Base-by-base conservation (phyloP, 1,140 invertebrate species). In the Maniola jurtina region DNA sequence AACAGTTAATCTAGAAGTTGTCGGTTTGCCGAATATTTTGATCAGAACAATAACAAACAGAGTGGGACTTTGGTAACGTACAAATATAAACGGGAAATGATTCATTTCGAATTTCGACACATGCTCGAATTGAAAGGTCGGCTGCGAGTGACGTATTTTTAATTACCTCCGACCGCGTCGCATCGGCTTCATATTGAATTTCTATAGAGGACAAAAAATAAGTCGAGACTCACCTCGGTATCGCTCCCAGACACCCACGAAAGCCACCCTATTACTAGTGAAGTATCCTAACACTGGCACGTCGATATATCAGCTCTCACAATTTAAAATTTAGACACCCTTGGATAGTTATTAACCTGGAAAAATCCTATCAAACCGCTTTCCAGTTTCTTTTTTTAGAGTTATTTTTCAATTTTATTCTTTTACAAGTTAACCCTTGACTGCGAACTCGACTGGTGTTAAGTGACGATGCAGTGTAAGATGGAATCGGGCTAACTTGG, bases 81-180 rank as follows among this genome's bases (percentile, higher is more conserved):
- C 80, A 87, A 88, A 85, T 86, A 87, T 86, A 83, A 87, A 86
- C 77, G 80, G 78, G 80, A 88, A 90, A 86, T 90, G 88, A 89
- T 88, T 89, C 85, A 87, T 90, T 90, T 81, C 81, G 76, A 80
- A 90, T 89, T 86, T 89, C 85, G 88, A 89, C 85, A 88, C 84
- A 89, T 88, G 81, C 81, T 86, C 83, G 76, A 88, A 87, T 86
- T 81, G 86, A 86, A 90, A 87, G 80, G 81, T 89, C 80, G 85
- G 83, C 84, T 89, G 88, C 85, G 80, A 86, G 77, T 89, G 88
- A 90, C 88, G 84, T 89, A 86, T 90, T 90, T 90, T 89, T 90
- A 90, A 90, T 90, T 89, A 89, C 86, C 86, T 79, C 75, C 80
- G 73, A 86, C 86, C 86, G 79, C 77, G 74, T 78, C 76, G 76